These are phyloP conservation scores for Fistularia commersonii DNA, from an alignment of 2,797 vertebrate genomes.

Conservation along the genomic window DNA sequence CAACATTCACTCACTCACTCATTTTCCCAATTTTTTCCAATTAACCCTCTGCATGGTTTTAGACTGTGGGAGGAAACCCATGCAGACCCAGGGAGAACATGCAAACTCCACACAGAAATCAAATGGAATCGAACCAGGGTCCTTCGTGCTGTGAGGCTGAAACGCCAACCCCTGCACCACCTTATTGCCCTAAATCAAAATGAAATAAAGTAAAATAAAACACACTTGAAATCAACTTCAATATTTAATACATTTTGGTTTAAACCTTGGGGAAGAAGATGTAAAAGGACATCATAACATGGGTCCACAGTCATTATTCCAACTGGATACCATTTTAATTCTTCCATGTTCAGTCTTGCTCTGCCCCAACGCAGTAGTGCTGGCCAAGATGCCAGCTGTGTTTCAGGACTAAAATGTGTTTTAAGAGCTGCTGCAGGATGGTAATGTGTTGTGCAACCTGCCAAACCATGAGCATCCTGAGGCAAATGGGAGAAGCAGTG, in stretches of 20 bases:
- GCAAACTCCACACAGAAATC: no score
- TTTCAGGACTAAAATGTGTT: slow-evolving; percentile 76
- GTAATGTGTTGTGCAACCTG: slow-evolving; percentile 75
- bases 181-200: slow-evolving; percentile 11
- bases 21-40: no score
- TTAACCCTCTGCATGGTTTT: no score
- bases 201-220: no score
- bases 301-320: slow-evolving; percentile 57
- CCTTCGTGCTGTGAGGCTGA: no score
- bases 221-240: not conserved
- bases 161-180: no score
- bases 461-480: slow-evolving; percentile 72
- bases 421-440: slow-evolving; percentile 78
- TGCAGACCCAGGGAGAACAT: no score
- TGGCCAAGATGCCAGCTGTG: slow-evolving; percentile 78
- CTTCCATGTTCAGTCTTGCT: slow-evolving; percentile 48
- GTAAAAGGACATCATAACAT: slow-evolving; percentile 15
- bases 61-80: no score
- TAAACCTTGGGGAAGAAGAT: not conserved
- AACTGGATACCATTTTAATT: slow-evolving; percentile 62
- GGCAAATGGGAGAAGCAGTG: slow-evolving; percentile 79
- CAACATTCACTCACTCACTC: no score
- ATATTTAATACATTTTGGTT: slow-evolving; percentile 44
- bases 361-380: slow-evolving; percentile 45
- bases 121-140: no score